phyloP scores from a whole-genome alignment of 2,113 vertebrate genomes.

The Lepus europaeus region DNA sequence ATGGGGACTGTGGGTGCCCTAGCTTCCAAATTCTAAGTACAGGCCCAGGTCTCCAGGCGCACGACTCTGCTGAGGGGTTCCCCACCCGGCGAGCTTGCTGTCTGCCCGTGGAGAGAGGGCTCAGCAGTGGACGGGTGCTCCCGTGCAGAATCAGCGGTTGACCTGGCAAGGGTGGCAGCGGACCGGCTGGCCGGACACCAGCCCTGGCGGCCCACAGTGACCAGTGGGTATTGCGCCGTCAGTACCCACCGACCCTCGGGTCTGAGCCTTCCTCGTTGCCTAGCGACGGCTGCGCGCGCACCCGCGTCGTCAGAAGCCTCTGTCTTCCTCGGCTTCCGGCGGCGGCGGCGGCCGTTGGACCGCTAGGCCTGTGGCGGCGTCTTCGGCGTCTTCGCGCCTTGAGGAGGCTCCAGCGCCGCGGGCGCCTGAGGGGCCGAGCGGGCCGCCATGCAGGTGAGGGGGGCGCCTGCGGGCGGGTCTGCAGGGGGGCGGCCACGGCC shows the following conservation, averaged over 20 bases:
- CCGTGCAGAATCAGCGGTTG: not conserved
- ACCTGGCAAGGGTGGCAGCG: not conserved
- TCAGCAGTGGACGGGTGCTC: not conserved
- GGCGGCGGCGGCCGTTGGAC: not conserved
- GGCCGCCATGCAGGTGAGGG: slow-evolving; percentile 79
- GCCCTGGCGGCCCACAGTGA: accelerated
- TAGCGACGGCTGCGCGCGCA: not conserved
- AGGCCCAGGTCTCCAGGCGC: not conserved
- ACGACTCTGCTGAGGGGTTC: not conserved
- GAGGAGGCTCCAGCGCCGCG: not conserved
- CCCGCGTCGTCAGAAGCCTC: accelerated
- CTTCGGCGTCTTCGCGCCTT: accelerated
- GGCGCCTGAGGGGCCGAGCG: accelerated
- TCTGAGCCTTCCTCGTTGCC: not conserved
- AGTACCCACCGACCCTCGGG: accelerated
- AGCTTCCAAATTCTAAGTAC: not conserved
- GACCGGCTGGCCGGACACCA: not conserved
- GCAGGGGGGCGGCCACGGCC: accelerated
- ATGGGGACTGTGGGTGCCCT: not conserved
- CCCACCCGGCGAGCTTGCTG: not conserved
- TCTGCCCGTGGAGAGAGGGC: not conserved
- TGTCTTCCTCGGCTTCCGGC: accelerated
- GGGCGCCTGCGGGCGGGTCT: accelerated
- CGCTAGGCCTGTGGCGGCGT: accelerated
- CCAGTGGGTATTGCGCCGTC: no score